Base-by-base conservation (phyloP, 2,888 invertebrate genomes). In the Melolontha melolontha region DNA sequence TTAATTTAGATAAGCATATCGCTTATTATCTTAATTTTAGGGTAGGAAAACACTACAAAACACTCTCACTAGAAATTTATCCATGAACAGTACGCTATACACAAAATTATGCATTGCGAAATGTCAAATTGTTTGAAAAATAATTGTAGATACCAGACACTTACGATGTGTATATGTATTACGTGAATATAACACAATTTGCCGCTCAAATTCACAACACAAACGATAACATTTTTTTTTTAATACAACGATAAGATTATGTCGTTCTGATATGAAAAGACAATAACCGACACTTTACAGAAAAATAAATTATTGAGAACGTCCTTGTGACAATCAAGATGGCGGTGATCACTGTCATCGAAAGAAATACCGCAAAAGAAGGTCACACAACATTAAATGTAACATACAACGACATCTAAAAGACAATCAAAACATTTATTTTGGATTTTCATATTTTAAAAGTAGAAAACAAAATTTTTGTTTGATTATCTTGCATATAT, bases 291-390 rank as follows among this genome's bases (percentile, higher is more conserved):
- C 68, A 62, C 66, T 65, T 67, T 69, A 68, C 71, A 66, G 67
- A 64, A 50, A 65, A 59, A 65, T 66, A 72, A 71, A 72, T 70
- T 63, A 69, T 71, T 66, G 47, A 51, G 69, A 73, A 75, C 72
- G 75, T 75, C 76, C 77, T 75, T 75, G 73, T 72, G 72, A 74
- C 74, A 73, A 71, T 69, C 74, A 76, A 76, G 67, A 77, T 77
- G 76, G 76, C 75, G 57, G 17, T 22, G 50, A 67, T 67, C 62
- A 68, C 64, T 34, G 67, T 70, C 67, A 65, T 69, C 40, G 59
- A 50, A 64, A 50, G 16, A 17, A 39, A 50, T 40, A 63, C 50
- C 64, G 49, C 39, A 49, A 50, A 34, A 44, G 52, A 54, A 57
- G 55, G 55, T 57, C 55, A 17, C 55, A 17, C 55, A 41, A 34